Evolutionary conservation across 2,113 vertebrate species (phyloP), one percentile per base, ranked within the genome.

Genomic region (Corythoichthys haematopterus): DNA sequence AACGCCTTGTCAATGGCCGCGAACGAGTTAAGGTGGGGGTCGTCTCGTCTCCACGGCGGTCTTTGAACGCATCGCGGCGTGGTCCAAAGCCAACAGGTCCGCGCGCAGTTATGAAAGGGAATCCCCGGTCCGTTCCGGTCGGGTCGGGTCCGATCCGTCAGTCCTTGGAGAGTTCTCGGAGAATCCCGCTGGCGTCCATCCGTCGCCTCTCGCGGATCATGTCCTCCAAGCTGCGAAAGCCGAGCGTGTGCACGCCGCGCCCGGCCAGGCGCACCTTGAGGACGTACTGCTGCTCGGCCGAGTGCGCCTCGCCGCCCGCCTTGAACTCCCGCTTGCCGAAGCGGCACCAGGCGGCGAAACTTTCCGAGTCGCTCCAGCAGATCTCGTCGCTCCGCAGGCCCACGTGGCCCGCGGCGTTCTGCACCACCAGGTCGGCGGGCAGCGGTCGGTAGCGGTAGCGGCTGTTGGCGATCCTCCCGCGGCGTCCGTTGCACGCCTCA

Each of bases 261-360:
- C 94, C 94, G 0, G 93, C 93, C 86, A 98, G 90, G 79, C 95
- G 95, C 87, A 97, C 94, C 88, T 98, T 95, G 85, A 98, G 95
- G 88, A 94, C 93, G 89, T 98, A 98, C 84, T 92, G 94, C 51
- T 94, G 94, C 85, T 93, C 94, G 40, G 92, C 93, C 8, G 93
- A 93, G 80, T 93, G 93, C 75, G 82, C 93, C 91, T 99, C 97
- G 33, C 96, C 96, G 0, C 95, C 96, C 0, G 95, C 94, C 91
- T 99, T 99, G 90, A 99, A 99, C 90, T 99, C 96, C 79, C 97
- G 86, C 81, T 98, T 99, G 67, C 97, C 97, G 67, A 98, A 99
- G 85, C 97, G 94, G 91, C 97, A 99, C 97, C 97, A 99, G 77
- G 97, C 97, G 72, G 97, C 97, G 90, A 99, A 99, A 91, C 97